Evolutionary conservation across 2,797 vertebrate genomes (phyloP).

Genomic region (Selene dorsalis): DNA sequence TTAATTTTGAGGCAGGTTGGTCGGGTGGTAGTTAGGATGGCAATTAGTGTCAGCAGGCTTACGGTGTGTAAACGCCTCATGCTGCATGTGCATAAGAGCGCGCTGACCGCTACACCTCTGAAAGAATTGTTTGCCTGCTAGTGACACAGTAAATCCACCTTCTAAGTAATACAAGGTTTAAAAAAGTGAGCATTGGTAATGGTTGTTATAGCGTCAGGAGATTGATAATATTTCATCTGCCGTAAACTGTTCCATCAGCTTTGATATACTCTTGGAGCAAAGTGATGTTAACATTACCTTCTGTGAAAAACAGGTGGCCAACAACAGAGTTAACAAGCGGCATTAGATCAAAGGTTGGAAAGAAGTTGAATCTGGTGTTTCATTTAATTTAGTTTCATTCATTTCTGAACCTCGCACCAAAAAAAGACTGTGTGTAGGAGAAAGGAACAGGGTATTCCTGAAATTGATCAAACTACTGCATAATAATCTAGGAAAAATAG

Average conservation of each 20-base stretch:
- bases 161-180: not conserved
- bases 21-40: slow-evolving; percentile 33
- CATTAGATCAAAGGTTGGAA: not conserved
- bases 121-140: not conserved
- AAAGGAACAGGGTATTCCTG: not conserved
- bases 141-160: not conserved
- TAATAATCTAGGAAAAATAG: not conserved
- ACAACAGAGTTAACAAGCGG: not conserved
- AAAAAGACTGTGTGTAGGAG: not conserved
- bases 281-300: not conserved
- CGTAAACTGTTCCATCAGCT: not conserved
- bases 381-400: not conserved
- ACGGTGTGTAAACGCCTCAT: slow-evolving; percentile 23
- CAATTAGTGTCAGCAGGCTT: slow-evolving; percentile 43
- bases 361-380: not conserved
- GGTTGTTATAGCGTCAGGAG: not conserved
- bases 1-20: slow-evolving; percentile 20
- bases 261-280: not conserved
- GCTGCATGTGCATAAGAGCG: slow-evolving; percentile 3
- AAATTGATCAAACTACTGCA: slow-evolving; percentile 7
- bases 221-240: not conserved
- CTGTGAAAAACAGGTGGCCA: not conserved
- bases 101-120: slow-evolving; percentile 21
- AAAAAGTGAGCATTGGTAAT: not conserved
- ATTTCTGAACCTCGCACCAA: not conserved